Evolutionary conservation across 2,113 vertebrate species (phyloP), one percentile per base, ranked within the genome.

Genomic region (Chloropsis cyanopogon): DNA sequence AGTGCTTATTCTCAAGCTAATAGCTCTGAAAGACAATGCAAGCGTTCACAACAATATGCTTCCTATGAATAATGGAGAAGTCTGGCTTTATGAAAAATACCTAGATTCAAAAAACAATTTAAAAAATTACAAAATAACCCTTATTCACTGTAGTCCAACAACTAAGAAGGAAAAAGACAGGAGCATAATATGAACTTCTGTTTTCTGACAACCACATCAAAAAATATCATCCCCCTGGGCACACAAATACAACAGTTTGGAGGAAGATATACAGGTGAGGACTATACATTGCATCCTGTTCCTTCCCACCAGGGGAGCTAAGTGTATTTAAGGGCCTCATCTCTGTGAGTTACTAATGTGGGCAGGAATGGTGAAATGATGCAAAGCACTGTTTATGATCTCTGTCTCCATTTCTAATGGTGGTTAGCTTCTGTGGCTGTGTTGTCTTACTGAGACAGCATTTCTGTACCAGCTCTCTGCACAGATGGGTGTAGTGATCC

Each of bases 161-260:
- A 41, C 61, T 52, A 47, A 61, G 88, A 92, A 87, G 92, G 75
- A 89, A 46, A 54, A 66, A 66, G 85, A 89, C 63, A 78, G 86
- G 52, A 80, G 14, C 23, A 47, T 63, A 76, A 82, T 88, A 64
- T 53, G n/a, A 92, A 82, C 26, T 83, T 91, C 49, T 86, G 26
- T 86, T 93, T 85, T 31, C 60, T 95, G 86, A 82, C 83, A 93
- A 37, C 35, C 61, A 77, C 91, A 91, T 96, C 11, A 95, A 88
- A 83, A 85, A 82, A 76, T 88, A 85, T 81, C 88, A 71, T 96
- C 63, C 76, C 68, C 42, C 44, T 79, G 65, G 56, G 68, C 61
- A 63, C 35, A 64, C 64, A 90, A 90, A 87, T 70, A 86, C 29
- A 61, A 37, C 22, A 41, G 53, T 85, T 70, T 88, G 78, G 46